Base-by-base conservation (phyloP, 2,797 vertebrate species). In the Buceros bicornis region DNA sequence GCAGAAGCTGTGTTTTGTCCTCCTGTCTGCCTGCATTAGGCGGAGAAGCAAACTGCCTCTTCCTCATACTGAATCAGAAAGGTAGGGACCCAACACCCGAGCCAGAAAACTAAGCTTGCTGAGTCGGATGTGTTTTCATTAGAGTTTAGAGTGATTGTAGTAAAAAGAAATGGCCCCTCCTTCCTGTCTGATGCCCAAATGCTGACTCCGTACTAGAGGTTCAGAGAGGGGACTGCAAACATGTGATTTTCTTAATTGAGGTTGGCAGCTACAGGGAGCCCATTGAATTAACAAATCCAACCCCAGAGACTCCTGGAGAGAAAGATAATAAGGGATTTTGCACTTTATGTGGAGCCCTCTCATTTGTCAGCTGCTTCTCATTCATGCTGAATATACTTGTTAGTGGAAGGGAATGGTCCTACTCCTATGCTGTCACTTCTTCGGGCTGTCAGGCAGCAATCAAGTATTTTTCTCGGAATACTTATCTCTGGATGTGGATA, bases 191-290 rank as follows among this genome's bases (percentile, higher is more conserved):
- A 95, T 91, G 93, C 83, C 71, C 72, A 82, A 95, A 90, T 82
- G 95, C 93, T 96, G 97, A 95, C 93, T 95, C 82, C 28, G 56
- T 73, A 50, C 35, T 93, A 95, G 71, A 95, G 90, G 91, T 87
- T 95, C 90, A 93, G 77, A 13, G 3, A 83, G 79, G 90, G 81
- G 81, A 94, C 70, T 76, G 92, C 69, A 94, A 92, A 78, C 94
- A 97, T 90, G 88, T 88, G 88, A 81, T 86, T 95, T 95, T 86
- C 93, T 97, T 96, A 97, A 97, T 94, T 96, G 94, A 97, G 76
- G 90, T 48, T 95, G 96, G 92, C 89, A 97, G 94, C 91, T 91
- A 62, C 81, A 91, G 82, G 87, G 88, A 93, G 50, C 33, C 92
- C 91, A 85, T 69, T 96, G 95, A 95, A 94, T 95, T 91, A 95